Evolutionary conservation across 2,113 vertebrate genomes (phyloP), one percentile per base, ranked within the genome.

Genomic region (Lanius collurio): DNA sequence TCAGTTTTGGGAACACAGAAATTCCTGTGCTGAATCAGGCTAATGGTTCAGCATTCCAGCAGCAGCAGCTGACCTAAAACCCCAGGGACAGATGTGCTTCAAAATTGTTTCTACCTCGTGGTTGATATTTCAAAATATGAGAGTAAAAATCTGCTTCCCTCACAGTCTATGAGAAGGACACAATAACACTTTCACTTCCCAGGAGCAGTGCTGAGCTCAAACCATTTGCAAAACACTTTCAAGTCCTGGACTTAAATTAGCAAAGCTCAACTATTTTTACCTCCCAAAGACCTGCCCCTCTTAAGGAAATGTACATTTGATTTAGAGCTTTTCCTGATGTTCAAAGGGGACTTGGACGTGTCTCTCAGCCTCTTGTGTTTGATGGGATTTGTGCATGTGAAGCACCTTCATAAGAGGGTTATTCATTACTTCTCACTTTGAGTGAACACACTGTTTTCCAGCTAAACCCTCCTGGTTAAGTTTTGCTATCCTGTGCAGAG

Each of bases 361-460:
- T 65, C 27, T 79, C 46, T 92, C 88, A 53, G 79, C 53, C 46
- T 67, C 92, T 90, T 76, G 62, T 80, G 62, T 90, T 77, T 83
- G 71, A 46, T 86, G 79, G 75, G 71, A 69, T 87, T 83, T 81
- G 86, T 68, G 91, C 70, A 11, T 70, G 52, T 33, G 69, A 67
- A 83, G 83, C 73, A 47, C 80, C 60, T 76, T 83, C 64, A 67
- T 33, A 70, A 95, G 73, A 44, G 76, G 37, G 81, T 68, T 64
- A 93, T 95, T 95, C 87, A 94, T 84, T 9, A 37, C 87, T 56
- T 64, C 87, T 92, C 35, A 7, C 57, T 91, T 67, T 79, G 62
- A 85, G 65, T 89, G 87, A 74, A 17, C 0, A 0, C 56, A 20
- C 53, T 87, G 94, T 96, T 96, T 94, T 44, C 65, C 39, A 31